Evolutionary conservation across 2,113 vertebrate genomes (phyloP).

Genomic region (Todiramphus chloris): DNA sequence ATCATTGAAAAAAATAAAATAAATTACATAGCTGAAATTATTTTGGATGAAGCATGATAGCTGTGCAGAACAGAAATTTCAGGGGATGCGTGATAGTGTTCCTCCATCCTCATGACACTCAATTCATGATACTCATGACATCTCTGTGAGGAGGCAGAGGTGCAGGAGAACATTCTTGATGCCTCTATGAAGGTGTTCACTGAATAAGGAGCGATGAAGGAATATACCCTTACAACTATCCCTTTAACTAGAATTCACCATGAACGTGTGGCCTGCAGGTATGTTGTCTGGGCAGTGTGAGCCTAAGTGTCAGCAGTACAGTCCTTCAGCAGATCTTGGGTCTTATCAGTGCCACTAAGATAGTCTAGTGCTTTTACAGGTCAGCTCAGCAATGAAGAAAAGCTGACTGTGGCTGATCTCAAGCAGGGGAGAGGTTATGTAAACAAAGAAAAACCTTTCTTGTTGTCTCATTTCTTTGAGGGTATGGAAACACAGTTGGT

Average conservation of each 20-base stretch:
- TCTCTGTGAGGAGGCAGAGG: neutral
- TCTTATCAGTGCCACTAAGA: neutral
- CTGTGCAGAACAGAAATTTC: neutral
- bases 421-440: conserved; percentile 37
- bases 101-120: neutral
- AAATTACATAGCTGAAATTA: neutral
- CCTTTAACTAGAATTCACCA: neutral
- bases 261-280: neutral
- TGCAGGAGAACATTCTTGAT: neutral
- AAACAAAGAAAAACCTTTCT: conserved; percentile 4
- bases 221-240: neutral
- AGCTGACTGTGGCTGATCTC: conserved; percentile 9
- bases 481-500: neutral
- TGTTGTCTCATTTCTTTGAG: neutral
- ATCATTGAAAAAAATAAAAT: neutral
- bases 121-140: neutral
- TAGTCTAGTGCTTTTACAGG: neutral
- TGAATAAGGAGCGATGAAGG: neutral
- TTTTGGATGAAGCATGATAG: neutral
- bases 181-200: neutral
- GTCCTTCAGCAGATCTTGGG: neutral
- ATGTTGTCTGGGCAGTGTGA: neutral
- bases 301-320: neutral
- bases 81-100: neutral
- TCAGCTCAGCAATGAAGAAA: neutral